Evolutionary conservation across 2,113 vertebrate genomes (phyloP).

Genomic region (Prochilodus magdalenae): DNA sequence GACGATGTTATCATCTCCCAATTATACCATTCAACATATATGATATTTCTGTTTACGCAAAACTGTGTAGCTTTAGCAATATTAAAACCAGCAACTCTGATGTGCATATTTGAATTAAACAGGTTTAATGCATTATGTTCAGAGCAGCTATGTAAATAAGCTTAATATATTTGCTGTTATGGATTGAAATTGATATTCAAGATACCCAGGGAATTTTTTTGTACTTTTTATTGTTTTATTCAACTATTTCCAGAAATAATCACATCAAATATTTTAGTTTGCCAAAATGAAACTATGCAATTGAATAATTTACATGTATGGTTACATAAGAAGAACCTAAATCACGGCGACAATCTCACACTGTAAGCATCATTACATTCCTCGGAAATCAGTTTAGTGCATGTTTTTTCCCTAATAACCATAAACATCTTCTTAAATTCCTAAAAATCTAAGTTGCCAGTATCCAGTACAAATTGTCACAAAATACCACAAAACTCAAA

Average conservation of each 20-base stretch:
- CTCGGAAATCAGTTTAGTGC: not conserved
- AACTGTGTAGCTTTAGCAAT: not conserved
- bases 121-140: no score
- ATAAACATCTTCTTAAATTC: not conserved
- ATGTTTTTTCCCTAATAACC: not conserved
- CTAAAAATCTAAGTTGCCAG: not conserved
- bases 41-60: not conserved
- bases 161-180: no score
- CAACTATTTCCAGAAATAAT: not conserved
- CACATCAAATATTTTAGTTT: not conserved
- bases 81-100: not conserved
- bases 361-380: not conserved
- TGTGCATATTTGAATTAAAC: no score
- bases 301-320: not conserved
- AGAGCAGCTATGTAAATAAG: no score
- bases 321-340: not conserved
- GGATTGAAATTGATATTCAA: no score
- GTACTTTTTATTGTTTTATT: not conserved
- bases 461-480: no score
- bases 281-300: not conserved
- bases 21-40: not conserved
- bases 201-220: not conserved
- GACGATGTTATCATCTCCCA: not conserved
- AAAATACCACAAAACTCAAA: no score
- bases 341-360: not conserved